Conservation (phyloP, 2,797 vertebrate genomes). For the Hypotaenidia okinawae region DNA sequence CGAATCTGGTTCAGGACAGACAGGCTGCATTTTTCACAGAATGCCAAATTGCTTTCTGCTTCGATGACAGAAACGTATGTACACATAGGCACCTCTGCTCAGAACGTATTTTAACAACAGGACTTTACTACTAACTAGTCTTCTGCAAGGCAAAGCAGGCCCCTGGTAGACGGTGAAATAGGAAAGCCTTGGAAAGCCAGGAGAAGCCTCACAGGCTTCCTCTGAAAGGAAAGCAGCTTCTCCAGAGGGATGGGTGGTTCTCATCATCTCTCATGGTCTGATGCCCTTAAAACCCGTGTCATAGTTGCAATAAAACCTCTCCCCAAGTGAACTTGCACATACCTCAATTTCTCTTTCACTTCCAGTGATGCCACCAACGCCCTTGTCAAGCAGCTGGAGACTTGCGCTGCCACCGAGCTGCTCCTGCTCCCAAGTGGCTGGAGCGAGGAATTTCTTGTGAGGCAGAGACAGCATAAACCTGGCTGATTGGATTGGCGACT, state of each 20-base stretch:
- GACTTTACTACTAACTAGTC: not conserved
- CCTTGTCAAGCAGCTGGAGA: not conserved
- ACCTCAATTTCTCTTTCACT: not conserved
- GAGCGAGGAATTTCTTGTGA: not conserved
- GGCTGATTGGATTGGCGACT: not conserved
- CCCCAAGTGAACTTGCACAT: not conserved
- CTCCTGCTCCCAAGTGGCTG: conserved; percentile 27
- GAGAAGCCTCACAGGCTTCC: not conserved
- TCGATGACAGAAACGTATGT: not conserved
- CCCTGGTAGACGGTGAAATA: not conserved
- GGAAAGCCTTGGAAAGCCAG: not conserved
- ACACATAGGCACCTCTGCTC: not conserved
- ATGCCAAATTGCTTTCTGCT: not conserved
- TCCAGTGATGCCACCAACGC: not conserved
- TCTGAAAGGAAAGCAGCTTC: not conserved
- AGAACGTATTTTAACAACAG: not conserved
- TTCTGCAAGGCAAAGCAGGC: not conserved
- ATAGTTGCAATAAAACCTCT: not conserved
- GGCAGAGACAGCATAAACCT: not conserved
- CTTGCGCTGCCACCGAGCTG: not conserved
- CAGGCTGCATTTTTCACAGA: conserved; percentile 13
- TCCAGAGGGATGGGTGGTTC: not conserved
- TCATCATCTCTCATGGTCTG: not conserved
- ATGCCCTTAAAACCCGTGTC: not conserved
- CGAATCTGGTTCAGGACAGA: not conserved